Percentiles rank a stretch among this genome's conserved stretches.
Evolutionary conservation across 2,888 invertebrate species (phyloP).

Genomic region (Leptothorax acervorum): DNA sequence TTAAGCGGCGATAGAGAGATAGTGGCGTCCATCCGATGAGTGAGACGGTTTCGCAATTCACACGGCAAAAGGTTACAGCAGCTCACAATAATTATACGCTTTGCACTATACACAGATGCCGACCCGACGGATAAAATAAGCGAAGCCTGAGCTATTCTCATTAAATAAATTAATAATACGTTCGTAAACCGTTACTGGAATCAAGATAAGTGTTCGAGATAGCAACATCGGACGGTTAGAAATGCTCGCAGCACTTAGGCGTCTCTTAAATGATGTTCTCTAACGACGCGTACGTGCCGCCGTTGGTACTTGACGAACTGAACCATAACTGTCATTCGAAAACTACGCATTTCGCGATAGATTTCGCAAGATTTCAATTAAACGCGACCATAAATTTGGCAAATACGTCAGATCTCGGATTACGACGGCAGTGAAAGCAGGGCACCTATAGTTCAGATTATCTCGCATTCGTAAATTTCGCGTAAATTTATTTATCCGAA

Average conservation of each 20-base stretch:
- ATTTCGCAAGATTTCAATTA: conserved; percentile 25
- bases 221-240: conserved; percentile 26
- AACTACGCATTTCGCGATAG: not conserved
- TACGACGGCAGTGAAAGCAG: not conserved
- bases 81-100: conserved; percentile 69
- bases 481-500: not conserved
- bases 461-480: not conserved
- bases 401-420: not conserved
- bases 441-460: not conserved
- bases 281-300: conserved; percentile 27
- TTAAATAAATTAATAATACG: conserved; percentile 73
- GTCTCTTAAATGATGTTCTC: conserved; percentile 28
- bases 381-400: not conserved
- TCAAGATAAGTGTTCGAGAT: conserved; percentile 55
- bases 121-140: conserved; percentile 49
- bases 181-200: conserved; percentile 54
- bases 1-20: conserved; percentile 70
- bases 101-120: conserved; percentile 24
- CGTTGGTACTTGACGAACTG: conserved; percentile 24
- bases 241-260: conserved; percentile 24
- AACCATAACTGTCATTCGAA: conserved; percentile 19
- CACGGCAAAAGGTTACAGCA: conserved; percentile 68
- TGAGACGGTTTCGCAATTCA: conserved; percentile 73
- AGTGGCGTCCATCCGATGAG: conserved; percentile 62
- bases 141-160: conserved; percentile 64